Base-by-base conservation (phyloP, 2,888 invertebrate species). In the Leptinotarsa rubiginosa region DNA sequence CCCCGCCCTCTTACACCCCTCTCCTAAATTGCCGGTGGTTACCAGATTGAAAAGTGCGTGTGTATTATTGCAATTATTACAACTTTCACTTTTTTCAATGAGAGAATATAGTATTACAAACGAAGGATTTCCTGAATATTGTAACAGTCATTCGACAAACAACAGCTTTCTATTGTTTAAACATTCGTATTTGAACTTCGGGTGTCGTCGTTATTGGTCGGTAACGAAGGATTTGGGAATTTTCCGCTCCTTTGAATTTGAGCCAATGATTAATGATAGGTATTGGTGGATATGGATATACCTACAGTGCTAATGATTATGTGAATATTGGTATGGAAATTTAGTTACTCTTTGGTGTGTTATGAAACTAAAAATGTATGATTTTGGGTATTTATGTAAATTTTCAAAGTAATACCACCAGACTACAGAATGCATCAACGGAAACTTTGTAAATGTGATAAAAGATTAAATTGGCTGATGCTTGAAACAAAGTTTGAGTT, bases 1-100 rank as follows among this genome's bases (percentile, higher is more conserved):
- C 68, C 68, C 54, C 65, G 56, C 22, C 22, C 56, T 22, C 56
- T 15, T 22, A 22, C 12, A 56, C 56, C 56, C 56, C 56, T 20
- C 56, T 56, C 22, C 22, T 22, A 22, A 5, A 20, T 25, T 22
- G 22, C 15, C 22, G 15, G 18, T n/a, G 18, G 18, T 15, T 15
- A 22, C 20, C 4, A 56, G 18, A 56, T 56, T 13, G 18, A n/a
- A 31, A 62, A 10, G n/a, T 25, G 25, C 25, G 62, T n/a, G 41
- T n/a, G 56, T n/a, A 56, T 56, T 56, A 50, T 50, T 50, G 20
- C 20, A 15, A 56, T 22, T 56, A 56, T 56, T 56, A 22, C 15
- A 52, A 56, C 56, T 56, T 56, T 56, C 56, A 56, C 25, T 56
- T 56, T 4, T 25, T 13, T 22, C 4, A 56, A 22, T 18, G 3